Conservation (phyloP, 2,113 vertebrate genomes). For the Dascyllus trimaculatus region DNA sequence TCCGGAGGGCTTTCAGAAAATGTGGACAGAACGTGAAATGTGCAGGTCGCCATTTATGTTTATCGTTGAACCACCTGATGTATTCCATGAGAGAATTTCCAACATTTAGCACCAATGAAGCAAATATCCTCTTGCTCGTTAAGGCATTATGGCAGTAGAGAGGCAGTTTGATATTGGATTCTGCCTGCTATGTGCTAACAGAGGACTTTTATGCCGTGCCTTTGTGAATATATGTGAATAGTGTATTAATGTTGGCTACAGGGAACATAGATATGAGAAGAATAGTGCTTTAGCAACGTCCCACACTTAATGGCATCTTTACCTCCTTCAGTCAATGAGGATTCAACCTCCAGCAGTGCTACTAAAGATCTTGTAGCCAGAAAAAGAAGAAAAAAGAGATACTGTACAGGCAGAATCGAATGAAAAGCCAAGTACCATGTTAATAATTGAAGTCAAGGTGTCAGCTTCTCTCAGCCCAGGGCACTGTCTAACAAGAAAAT, state of each 20-base stretch:
- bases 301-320: constrained; percentile 2
- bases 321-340: not conserved
- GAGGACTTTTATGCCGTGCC: not conserved
- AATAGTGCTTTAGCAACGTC: constrained; percentile 24
- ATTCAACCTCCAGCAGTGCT: not conserved
- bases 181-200: constrained; percentile 32
- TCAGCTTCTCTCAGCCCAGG: constrained; percentile 62
- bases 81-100: not conserved
- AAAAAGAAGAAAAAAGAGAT: constrained; percentile 9
- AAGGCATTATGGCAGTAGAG: not conserved
- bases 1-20: not conserved
- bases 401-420: constrained; percentile 35
- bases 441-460: constrained; percentile 75
- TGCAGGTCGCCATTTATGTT: not conserved
- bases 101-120: constrained; percentile 14
- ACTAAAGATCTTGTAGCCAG: constrained; percentile 26
- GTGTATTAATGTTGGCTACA: constrained; percentile 5
- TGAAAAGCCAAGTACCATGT: constrained; percentile 60
- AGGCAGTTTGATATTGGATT: constrained; percentile 15
- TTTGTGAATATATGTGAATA: constrained; percentile 20
- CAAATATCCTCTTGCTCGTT: not conserved
- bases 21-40: not conserved
- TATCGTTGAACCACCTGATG: not conserved
- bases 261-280: constrained; percentile 28
- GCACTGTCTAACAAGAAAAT: constrained; percentile 51